phyloP scores from a whole-genome alignment of 2,888 invertebrate species.

The Chouioia cunea region DNA sequence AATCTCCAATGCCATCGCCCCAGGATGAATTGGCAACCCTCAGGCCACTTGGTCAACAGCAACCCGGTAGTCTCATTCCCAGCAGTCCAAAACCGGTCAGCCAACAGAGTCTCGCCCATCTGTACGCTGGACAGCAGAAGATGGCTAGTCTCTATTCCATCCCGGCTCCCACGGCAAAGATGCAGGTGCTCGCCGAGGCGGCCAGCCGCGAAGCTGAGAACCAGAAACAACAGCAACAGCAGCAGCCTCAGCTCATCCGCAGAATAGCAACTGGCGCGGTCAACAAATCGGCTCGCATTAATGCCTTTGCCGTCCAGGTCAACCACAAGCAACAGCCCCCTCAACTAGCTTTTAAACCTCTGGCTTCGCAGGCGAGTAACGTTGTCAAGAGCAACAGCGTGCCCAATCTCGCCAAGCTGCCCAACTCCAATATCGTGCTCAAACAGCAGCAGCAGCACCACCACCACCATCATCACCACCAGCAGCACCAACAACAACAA shows the following conservation, averaged over 20 bases:
- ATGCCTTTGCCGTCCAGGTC: constrained; percentile 53
- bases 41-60: constrained; percentile 18
- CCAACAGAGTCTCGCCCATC: constrained; percentile 37
- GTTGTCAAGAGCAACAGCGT: constrained; percentile 59
- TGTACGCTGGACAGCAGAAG: neutral
- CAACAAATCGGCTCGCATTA: constrained; percentile 36
- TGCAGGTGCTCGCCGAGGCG: constrained; percentile 44
- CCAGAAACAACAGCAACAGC: constrained; percentile 21
- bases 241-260: constrained; percentile 18
- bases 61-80: neutral
- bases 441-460: constrained; percentile 49
- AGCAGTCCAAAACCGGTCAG: neutral
- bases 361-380: constrained; percentile 36
- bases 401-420: constrained; percentile 58
- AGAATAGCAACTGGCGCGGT: neutral
- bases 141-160: constrained; percentile 29
- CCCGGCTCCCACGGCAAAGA: constrained; percentile 15
- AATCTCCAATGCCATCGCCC: neutral
- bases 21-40: constrained; percentile 42
- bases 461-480: constrained; percentile 50
- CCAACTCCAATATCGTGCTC: constrained; percentile 51
- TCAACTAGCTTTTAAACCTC: constrained; percentile 41
- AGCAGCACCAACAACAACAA: constrained; percentile 41
- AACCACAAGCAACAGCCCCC: constrained; percentile 46
- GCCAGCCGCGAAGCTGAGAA: constrained; percentile 45